A percentile compares a stretch with the other conserved stretches of the same genome.
phyloP scores from a whole-genome alignment of 1,140 invertebrate genomes.

The Phenacoccus solenopsis region DNA sequence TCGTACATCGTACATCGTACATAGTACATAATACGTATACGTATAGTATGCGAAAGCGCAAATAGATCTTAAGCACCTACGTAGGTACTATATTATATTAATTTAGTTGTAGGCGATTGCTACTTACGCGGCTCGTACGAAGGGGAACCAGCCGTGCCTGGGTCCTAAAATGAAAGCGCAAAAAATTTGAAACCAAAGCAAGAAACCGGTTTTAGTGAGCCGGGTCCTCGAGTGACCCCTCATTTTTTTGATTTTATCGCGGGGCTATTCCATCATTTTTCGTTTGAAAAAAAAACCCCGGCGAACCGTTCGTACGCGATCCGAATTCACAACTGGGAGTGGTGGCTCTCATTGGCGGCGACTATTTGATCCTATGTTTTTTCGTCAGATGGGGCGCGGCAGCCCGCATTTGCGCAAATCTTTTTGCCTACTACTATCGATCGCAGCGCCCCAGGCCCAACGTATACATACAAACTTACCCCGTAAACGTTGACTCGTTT shows the following conservation, averaged over 20 bases:
- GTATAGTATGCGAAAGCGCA: too few species aligned
- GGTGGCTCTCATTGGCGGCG: slow-evolving; percentile 13
- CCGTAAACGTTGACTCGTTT: too few species aligned
- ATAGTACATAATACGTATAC: too few species aligned
- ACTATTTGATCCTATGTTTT: slow-evolving; percentile 9
- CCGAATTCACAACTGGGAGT: slow-evolving; percentile 16
- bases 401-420: slow-evolving; percentile 12
- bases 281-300: not conserved
- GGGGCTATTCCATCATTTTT: slow-evolving; percentile 13
- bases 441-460: slow-evolving; percentile 5
- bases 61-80: too few species aligned
- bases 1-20: too few species aligned
- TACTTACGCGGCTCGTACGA: slow-evolving; percentile 7
- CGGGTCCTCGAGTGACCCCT: slow-evolving; percentile 6
- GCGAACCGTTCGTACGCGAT: slow-evolving; percentile 4
- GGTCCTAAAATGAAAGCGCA: slow-evolving; percentile 4
- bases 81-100: too few species aligned
- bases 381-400: slow-evolving; percentile 8
- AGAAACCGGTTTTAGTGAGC: slow-evolving; percentile 4
- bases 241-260: slow-evolving; percentile 5
- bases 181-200: slow-evolving; percentile 15
- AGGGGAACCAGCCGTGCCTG: not conserved
- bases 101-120: not conserved
- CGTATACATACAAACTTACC: not conserved
- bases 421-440: slow-evolving; percentile 13